phyloP scores from a whole-genome alignment of 2,113 vertebrate species.

The Tympanuchus pallidicinctus region DNA sequence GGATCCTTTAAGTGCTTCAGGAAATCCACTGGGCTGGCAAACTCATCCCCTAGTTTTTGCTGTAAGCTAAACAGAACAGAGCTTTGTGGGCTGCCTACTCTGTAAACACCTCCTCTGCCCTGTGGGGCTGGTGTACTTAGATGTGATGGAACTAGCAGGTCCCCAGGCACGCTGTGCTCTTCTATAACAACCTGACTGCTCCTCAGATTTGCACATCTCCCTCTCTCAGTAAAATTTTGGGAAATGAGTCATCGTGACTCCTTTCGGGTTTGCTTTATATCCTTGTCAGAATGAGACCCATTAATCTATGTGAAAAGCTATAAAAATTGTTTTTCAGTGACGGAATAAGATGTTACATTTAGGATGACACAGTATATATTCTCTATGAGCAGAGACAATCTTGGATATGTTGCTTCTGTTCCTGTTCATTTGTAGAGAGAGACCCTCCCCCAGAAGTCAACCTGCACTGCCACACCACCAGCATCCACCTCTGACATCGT shows the following conservation, averaged over 20 bases:
- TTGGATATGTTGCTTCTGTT: neutral
- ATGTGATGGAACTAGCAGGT: too few relatives aligned
- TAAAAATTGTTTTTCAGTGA: neutral
- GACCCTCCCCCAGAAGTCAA: neutral
- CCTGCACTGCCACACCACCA: too few relatives aligned
- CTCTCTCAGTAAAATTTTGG: neutral
- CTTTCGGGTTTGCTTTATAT: neutral
- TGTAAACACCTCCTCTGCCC: neutral
- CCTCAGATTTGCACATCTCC: neutral
- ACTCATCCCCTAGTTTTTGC: neutral
- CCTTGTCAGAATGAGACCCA: neutral
- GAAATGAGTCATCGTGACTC: neutral
- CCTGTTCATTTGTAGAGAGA: neutral
- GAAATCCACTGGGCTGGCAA: constrained; percentile 10
- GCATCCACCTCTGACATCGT: too few relatives aligned
- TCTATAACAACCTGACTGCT: neutral
- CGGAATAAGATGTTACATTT: neutral
- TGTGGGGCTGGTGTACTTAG: neutral
- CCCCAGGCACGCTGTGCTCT: neutral
- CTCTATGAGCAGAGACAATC: neutral
- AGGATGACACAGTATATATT: neutral
- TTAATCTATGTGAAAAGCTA: neutral
- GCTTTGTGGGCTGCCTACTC: neutral
- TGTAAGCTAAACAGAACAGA: constrained; percentile 23
- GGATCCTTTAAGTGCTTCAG: constrained; percentile 57